A percentile compares a stretch with the other conserved stretches of the same genome.
These are phyloP conservation scores for Botia kubotai DNA, from an alignment of 2,797 vertebrate species.

Conservation along the genomic window DNA sequence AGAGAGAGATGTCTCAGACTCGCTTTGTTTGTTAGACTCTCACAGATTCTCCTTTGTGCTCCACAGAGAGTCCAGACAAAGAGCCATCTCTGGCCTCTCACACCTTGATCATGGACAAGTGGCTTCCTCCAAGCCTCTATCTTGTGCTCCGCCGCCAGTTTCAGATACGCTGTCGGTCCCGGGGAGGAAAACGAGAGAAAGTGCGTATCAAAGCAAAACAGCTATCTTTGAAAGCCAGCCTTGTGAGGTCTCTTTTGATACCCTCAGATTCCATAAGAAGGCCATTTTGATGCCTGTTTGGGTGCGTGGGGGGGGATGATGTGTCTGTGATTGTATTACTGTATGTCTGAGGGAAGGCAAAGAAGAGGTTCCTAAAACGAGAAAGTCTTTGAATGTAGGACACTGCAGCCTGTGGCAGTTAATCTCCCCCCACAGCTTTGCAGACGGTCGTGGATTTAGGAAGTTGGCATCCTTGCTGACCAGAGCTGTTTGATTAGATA, in stretches of 20 bases:
- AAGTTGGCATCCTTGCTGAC: slow-evolving; percentile 80
- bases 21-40: slow-evolving; percentile 69
- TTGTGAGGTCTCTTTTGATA: slow-evolving; percentile 81
- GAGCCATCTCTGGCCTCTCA: slow-evolving; percentile 52
- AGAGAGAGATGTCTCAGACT: slow-evolving; percentile 63
- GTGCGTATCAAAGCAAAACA: slow-evolving; percentile 67
- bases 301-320: not conserved
- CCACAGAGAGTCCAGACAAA: slow-evolving; percentile 64
- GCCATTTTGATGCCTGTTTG: slow-evolving; percentile 69
- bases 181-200: slow-evolving; percentile 53
- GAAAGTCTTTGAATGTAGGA: slow-evolving; percentile 82
- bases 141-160: slow-evolving; percentile 65
- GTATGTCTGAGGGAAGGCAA: slow-evolving; percentile 54
- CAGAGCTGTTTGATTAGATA: slow-evolving; percentile 84
- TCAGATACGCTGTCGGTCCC: slow-evolving; percentile 72
- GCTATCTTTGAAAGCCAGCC: slow-evolving; percentile 78
- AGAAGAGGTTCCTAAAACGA: slow-evolving; percentile 72
- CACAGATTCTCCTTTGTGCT: slow-evolving; percentile 62
- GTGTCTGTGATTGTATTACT: slow-evolving; percentile 3
- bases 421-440: slow-evolving; percentile 81
- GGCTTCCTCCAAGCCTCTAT: slow-evolving; percentile 62
- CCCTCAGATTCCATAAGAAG: slow-evolving; percentile 75
- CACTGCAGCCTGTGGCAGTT: slow-evolving; percentile 76
- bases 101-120: slow-evolving; percentile 69
- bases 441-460: slow-evolving; percentile 79